Evolutionary conservation across 2,113 vertebrate genomes (phyloP).

Genomic region (Ammodramus savannarum): DNA sequence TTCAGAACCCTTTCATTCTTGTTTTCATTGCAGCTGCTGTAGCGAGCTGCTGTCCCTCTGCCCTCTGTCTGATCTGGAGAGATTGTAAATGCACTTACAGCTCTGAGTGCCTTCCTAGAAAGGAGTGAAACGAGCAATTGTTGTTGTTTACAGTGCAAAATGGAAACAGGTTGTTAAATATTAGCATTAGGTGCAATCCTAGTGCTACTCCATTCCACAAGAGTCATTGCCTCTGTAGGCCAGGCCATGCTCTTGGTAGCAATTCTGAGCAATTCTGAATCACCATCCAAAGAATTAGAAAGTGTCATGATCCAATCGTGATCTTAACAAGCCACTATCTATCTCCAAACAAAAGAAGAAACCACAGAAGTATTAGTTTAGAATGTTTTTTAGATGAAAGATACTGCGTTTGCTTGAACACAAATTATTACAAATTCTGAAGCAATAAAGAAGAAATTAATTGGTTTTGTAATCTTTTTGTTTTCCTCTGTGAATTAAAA

Average conservation of each 20-base stretch:
- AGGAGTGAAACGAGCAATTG: not conserved
- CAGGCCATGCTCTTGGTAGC: rapidly evolving
- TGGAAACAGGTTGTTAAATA: not conserved
- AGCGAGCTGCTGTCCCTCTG: not conserved
- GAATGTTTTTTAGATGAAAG: not conserved
- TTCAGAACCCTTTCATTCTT: not conserved
- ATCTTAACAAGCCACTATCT: not conserved
- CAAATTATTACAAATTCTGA: not conserved
- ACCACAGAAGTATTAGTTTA: not conserved
- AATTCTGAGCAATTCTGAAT: not conserved
- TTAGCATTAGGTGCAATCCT: not conserved
- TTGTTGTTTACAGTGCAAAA: not conserved
- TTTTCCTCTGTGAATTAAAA: not conserved
- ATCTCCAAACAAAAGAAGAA: not conserved
- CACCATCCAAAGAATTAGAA: not conserved
- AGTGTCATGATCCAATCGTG: not conserved
- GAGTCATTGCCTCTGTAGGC: not conserved
- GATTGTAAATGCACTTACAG: not conserved
- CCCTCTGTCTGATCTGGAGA: not conserved
- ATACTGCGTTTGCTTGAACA: not conserved
- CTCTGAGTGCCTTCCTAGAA: not conserved
- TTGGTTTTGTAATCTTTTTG: not conserved
- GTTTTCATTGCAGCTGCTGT: not conserved
- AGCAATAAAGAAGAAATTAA: not conserved
- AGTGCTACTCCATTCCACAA: not conserved